Evolutionary conservation across 2,113 vertebrate genomes (phyloP).

Genomic region (Hypanus sabinus): DNA sequence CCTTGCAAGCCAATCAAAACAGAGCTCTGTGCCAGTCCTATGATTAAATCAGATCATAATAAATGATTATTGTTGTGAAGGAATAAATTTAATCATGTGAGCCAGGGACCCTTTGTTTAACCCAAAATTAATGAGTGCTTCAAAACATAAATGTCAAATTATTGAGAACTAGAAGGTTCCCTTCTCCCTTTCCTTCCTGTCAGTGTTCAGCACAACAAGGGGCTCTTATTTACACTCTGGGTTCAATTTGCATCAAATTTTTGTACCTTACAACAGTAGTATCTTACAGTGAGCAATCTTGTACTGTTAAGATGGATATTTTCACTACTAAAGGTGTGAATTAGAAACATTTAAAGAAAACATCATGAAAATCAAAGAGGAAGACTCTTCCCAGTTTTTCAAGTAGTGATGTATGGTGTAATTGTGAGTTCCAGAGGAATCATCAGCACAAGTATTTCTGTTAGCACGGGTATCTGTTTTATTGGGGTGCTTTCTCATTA

Average conservation of each 20-base stretch:
- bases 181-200: not conserved
- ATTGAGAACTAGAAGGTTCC: not conserved
- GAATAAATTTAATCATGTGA: constrained; percentile 32
- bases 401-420: not conserved
- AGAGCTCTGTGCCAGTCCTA: not conserved
- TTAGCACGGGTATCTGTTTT: not conserved
- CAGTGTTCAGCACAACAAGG: not conserved
- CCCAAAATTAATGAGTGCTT: constrained; percentile 26
- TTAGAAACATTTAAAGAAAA: constrained; percentile 25
- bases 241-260: constrained; percentile 31
- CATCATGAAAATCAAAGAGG: not conserved
- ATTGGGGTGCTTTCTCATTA: not conserved
- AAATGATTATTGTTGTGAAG: constrained; percentile 26
- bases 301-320: not conserved
- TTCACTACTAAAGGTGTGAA: not conserved
- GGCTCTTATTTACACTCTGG: constrained; percentile 16
- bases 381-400: not conserved
- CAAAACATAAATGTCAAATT: constrained; percentile 13
- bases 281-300: not conserved
- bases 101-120: not conserved
- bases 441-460: not conserved
- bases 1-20: constrained; percentile 2
- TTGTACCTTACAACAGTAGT: constrained; percentile 7
- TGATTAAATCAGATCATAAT: constrained; percentile 29
- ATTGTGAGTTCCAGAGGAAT: not conserved